Conservation (phyloP, 1,140 invertebrate genomes). For the Calliopsis andreniformis region DNA sequence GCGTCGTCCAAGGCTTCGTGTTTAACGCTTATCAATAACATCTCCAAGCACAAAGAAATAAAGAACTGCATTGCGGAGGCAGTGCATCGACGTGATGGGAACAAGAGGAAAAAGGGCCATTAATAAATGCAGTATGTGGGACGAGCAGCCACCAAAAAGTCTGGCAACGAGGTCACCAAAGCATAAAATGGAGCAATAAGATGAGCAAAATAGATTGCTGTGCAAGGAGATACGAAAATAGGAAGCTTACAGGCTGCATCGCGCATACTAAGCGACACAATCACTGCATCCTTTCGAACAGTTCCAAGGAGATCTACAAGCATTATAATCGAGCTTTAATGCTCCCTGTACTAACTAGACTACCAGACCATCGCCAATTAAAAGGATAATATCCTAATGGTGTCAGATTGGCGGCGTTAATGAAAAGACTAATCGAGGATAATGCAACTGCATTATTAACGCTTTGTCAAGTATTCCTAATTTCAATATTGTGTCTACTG, state of each 20-base stretch:
- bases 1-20: too few relatives aligned
- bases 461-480: too few relatives aligned
- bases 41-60: background rate
- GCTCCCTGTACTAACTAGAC: too few relatives aligned
- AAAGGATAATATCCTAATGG: too few relatives aligned
- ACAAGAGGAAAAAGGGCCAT: background rate
- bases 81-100: conserved; percentile 9
- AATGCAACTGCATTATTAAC: too few relatives aligned
- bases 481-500: too few relatives aligned
- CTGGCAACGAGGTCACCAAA: conserved; percentile 18
- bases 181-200: conserved; percentile 18
- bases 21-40: background rate
- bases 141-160: background rate
- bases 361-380: too few relatives aligned
- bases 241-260: background rate
- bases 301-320: too few relatives aligned
- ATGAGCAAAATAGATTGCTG: conserved; percentile 12
- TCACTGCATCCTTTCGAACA: background rate
- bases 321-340: too few relatives aligned
- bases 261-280: background rate
- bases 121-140: conserved; percentile 13
- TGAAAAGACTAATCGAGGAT: too few relatives aligned
- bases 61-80: conserved; percentile 26
- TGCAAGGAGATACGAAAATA: conserved; percentile 15
- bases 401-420: too few relatives aligned